Base-by-base conservation (phyloP, 2,797 vertebrate species). In the Propithecus deckenii region DNA sequence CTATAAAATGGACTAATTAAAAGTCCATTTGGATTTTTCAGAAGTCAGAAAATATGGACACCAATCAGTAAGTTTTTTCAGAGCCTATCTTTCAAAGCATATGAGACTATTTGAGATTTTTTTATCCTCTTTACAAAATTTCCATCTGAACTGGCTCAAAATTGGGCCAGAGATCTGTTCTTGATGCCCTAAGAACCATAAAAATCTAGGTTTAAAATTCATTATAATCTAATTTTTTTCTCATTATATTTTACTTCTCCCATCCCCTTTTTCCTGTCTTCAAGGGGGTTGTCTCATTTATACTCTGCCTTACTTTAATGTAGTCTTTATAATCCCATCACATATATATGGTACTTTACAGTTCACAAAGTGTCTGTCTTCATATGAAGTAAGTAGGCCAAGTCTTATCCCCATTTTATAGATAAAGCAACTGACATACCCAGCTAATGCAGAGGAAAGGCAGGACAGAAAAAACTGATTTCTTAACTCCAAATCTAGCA, bases 1-100 rank as follows among this genome's bases (percentile, higher is more conserved):
- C 35, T 57, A 20, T 50, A 35, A 94, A 71, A 96, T 76, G 17
- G 52, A 15, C 11, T 76, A 76, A 76, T 78, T 83, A 88, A 88
- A 94, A 93, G 43, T 86, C 11, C 52, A 91, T 89, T 86, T 89
- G 35, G 48, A 78, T 74, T 93, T 86, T 93, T 91, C 76, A 96
- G 22, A 94, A 80, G 57, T 80, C 13, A 93, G 35, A 78, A 94
- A 92, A 84, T 63, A 72, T 38, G 85, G 17, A 94, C 41, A 50
- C 50, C 46, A 92, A 85, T 87, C n/a, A 79, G 20, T 83, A 79
- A 14, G 1, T 32, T 79, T 87, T 83, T 86, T 61, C 75, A 75
- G 13, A 87, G 32, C 41, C 46, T 90, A 75, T 69, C 32, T 86
- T 95, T 89, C 55, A 96, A 89, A 55, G 17, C 14, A 89, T 86